Evolutionary conservation across 2,113 vertebrate species (phyloP).

Genomic region (Hypocryptadius cinnamomeus): DNA sequence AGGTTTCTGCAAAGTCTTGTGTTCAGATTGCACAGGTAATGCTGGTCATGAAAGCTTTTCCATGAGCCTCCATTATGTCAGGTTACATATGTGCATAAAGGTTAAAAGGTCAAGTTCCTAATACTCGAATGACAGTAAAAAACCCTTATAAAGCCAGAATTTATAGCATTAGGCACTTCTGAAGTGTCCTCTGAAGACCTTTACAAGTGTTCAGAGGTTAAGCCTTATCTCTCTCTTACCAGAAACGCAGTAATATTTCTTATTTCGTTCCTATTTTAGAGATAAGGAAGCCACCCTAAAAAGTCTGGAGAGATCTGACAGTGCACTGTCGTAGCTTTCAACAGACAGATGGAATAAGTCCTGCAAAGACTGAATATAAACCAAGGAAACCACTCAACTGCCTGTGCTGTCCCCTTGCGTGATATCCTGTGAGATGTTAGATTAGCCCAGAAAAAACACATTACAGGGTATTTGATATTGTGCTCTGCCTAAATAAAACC

Average conservation of each 20-base stretch:
- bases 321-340: neutral
- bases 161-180: neutral
- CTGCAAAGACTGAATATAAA: neutral
- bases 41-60: neutral
- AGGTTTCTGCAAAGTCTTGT: neutral
- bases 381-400: neutral
- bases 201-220: neutral
- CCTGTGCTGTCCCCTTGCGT: neutral
- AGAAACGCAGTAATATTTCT: neutral
- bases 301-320: neutral
- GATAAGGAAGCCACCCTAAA: neutral
- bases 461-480: neutral
- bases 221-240: neutral
- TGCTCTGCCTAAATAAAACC: conserved; percentile 1
- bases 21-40: neutral
- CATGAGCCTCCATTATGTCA: neutral
- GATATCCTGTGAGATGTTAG: neutral
- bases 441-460: neutral
- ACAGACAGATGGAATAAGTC: neutral
- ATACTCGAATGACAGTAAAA: neutral
- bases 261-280: neutral
- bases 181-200: neutral
- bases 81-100: neutral
- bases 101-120: neutral
- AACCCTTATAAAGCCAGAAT: neutral